phyloP scores from a whole-genome alignment of 2,797 vertebrate species.

The Dipus sagitta region DNA sequence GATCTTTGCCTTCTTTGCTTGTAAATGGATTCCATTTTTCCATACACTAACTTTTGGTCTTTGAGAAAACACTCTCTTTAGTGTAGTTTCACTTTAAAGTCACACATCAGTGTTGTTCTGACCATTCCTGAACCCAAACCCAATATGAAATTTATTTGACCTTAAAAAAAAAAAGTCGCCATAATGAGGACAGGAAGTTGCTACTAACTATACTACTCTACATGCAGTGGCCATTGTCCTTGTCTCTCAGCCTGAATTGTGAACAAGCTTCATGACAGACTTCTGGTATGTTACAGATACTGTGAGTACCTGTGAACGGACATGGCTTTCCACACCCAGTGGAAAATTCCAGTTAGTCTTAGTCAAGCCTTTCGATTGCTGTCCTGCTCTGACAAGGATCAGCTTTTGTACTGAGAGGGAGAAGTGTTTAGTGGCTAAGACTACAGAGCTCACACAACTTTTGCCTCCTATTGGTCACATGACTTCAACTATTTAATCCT shows the following conservation, averaged over 20 bases:
- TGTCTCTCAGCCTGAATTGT: neutral
- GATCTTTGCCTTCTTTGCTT: neutral
- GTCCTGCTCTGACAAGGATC: neutral
- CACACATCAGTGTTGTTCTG: neutral
- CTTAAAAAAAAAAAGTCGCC: neutral
- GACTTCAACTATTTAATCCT: neutral
- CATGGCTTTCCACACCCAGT: neutral
- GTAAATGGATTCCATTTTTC: neutral
- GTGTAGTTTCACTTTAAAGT: neutral
- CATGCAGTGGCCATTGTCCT: neutral
- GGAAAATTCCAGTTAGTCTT: neutral
- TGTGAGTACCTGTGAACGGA: neutral
- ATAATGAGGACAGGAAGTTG: neutral
- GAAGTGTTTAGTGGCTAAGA: neutral
- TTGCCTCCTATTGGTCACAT: neutral
- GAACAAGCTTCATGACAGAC: neutral
- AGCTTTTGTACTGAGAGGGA: neutral
- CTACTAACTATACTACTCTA: neutral
- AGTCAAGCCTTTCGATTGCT: neutral
- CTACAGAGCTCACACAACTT: neutral
- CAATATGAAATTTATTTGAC: neutral
- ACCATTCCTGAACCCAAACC: neutral
- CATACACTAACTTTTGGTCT: neutral
- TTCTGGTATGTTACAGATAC: neutral
- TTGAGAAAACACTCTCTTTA: neutral